These are phyloP conservation scores for Neelides folsomi DNA, from an alignment of 2,888 invertebrate genomes.

Conservation along the genomic window DNA sequence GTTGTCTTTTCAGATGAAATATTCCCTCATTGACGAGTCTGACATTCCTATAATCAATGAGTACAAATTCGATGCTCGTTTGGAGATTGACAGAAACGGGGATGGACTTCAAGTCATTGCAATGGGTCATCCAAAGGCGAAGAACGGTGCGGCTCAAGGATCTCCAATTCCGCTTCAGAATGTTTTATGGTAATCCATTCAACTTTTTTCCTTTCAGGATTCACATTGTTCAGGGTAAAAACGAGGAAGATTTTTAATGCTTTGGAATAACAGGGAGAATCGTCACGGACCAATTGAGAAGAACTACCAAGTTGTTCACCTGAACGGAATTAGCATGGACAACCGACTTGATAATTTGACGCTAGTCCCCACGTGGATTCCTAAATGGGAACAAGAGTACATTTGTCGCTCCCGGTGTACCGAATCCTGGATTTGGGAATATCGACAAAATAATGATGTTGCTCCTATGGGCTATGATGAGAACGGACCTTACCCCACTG, in stretches of 20 bases:
- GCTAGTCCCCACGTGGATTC: slow-evolving; percentile 35
- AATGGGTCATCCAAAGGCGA: slow-evolving; percentile 34
- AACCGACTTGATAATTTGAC: slow-evolving; percentile 42
- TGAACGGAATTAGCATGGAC: slow-evolving; percentile 43
- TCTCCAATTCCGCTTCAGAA: slow-evolving; percentile 37
- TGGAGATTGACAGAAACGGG: slow-evolving; percentile 42
- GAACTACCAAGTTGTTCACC: slow-evolving; percentile 41
- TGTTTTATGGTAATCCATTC: slow-evolving; percentile 39
- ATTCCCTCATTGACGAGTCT: slow-evolving; percentile 41
- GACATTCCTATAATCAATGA: slow-evolving; percentile 41
- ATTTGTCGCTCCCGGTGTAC: slow-evolving; percentile 24
- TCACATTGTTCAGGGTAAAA: too few relatives aligned
- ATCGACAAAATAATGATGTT: not conserved
- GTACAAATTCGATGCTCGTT: slow-evolving; percentile 41
- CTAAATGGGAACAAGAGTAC: slow-evolving; percentile 26
- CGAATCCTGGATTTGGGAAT: slow-evolving; percentile 27
- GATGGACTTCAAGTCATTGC: slow-evolving; percentile 41
- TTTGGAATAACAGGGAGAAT: slow-evolving; percentile 39
- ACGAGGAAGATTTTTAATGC: too few relatives aligned
- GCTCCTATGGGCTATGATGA: not conserved
- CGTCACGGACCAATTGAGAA: slow-evolving; percentile 42
- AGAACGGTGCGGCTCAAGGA: slow-evolving; percentile 4
- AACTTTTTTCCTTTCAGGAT: too few relatives aligned
- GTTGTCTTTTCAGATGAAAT: slow-evolving; percentile 39
- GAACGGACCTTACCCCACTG: not conserved